phyloP scores from a whole-genome alignment of 2,797 vertebrate genomes.

The Bryconaethiops microstoma region DNA sequence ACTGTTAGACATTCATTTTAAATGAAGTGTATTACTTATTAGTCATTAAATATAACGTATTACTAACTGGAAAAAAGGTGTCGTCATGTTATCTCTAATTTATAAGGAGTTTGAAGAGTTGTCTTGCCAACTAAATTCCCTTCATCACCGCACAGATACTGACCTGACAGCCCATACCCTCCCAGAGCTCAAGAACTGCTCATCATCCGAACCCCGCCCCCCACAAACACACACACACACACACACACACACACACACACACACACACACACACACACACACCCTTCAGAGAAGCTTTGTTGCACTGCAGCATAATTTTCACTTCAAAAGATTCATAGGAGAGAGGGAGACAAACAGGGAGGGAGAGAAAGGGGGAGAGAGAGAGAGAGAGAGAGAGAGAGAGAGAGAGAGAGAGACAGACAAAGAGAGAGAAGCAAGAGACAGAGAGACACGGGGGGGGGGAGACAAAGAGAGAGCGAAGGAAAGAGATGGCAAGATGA shows the following conservation, averaged over 20 bases:
- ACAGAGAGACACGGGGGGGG: too few relatives aligned
- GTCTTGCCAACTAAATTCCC: conserved; percentile 1
- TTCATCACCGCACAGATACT: not conserved
- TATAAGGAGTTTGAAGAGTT: not conserved
- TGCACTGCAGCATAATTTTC: not conserved
- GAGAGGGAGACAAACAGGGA: not conserved
- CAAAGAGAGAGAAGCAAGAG: too few relatives aligned
- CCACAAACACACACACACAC: too few relatives aligned
- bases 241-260: too few relatives aligned
- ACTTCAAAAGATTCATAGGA: not conserved
- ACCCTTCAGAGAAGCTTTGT: not conserved
- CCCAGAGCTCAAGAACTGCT: not conserved
- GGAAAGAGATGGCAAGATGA: not conserved
- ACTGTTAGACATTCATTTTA: too few relatives aligned
- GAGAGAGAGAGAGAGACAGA: too few relatives aligned
- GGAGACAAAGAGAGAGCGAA: too few relatives aligned
- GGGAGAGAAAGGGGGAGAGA: too few relatives aligned
- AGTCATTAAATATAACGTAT: too few relatives aligned
- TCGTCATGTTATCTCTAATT: not conserved
- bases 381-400: too few relatives aligned
- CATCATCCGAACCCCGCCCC: not conserved
- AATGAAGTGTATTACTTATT: too few relatives aligned
- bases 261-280: too few relatives aligned
- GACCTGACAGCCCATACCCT: not conserved
- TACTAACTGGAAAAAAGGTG: not conserved